A percentile compares a stretch with the other conserved stretches of the same genome.
phyloP scores from a whole-genome alignment of 2,888 invertebrate species.

The Drosophila flavopinicola region DNA sequence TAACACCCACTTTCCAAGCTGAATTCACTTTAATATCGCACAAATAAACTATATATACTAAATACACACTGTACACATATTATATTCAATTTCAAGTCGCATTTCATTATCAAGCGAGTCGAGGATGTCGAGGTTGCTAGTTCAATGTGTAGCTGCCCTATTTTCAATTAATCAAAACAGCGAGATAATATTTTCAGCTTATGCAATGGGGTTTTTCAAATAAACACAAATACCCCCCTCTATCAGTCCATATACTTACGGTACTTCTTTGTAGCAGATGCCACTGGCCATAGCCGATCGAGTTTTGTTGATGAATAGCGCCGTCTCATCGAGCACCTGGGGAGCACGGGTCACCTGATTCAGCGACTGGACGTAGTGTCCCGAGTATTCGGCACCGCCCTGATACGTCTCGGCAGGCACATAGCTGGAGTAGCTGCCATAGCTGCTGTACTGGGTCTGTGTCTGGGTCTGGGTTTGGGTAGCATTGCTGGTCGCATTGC shows the following conservation, averaged over 20 bases:
- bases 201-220: conserved; percentile 8
- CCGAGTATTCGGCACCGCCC: conserved; percentile 41
- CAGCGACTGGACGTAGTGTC: conserved; percentile 58
- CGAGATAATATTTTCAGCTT: conserved; percentile 35
- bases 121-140: conserved; percentile 72
- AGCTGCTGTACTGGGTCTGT: conserved; percentile 23
- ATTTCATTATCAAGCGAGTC: conserved; percentile 62
- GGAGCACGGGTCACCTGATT: conserved; percentile 82
- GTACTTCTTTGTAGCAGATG: conserved; percentile 83
- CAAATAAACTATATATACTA: conserved; percentile 6
- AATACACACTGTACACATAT: neutral
- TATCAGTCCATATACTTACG: conserved; percentile 76
- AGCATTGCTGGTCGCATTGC: conserved; percentile 47
- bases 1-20: neutral
- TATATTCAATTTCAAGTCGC: conserved; percentile 41
- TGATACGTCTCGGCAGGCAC: conserved; percentile 75
- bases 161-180: conserved; percentile 37
- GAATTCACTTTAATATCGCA: conserved; percentile 8
- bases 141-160: conserved; percentile 54
- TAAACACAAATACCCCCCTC: neutral
- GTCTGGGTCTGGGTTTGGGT: conserved; percentile 14
- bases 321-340: conserved; percentile 76
- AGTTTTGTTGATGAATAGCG: conserved; percentile 83
- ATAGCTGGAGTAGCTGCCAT: conserved; percentile 28
- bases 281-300: conserved; percentile 83